Conservation (phyloP, 2,797 vertebrate genomes). For the Micromesistius poutassou region DNA sequence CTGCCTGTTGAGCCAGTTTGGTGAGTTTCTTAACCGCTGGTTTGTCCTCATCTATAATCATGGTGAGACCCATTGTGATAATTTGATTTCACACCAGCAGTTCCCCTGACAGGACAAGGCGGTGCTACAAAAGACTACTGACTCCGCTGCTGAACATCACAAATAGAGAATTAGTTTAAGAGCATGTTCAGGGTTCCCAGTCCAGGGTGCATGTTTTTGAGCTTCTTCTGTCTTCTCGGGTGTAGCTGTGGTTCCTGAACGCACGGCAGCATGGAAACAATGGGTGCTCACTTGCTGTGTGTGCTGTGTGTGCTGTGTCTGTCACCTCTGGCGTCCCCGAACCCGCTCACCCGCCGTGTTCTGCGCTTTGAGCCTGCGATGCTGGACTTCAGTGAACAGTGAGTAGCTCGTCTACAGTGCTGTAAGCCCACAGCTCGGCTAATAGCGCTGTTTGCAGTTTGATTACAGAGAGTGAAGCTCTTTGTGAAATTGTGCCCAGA, state of each 20-base stretch:
- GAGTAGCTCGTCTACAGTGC: conserved; percentile 61
- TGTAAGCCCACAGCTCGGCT: neutral
- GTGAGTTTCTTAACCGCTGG: conserved; percentile 27
- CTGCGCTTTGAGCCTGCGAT: conserved; percentile 98
- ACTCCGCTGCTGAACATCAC: neutral
- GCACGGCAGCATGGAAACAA: neutral
- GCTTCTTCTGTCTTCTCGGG: neutral
- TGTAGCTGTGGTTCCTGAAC: neutral
- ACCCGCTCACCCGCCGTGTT: conserved; percentile 91
- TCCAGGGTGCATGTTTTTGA: neutral
- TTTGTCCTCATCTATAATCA: neutral
- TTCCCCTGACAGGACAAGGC: conserved; percentile 18
- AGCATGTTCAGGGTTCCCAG: neutral
- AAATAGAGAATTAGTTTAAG: neutral
- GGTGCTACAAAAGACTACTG: neutral
- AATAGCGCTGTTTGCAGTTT: neutral
- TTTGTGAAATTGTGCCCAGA: neutral
- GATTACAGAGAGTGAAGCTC: neutral
- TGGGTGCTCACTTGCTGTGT: neutral
- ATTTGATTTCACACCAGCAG: conserved; percentile 1
- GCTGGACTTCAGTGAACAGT: conserved; percentile 99
- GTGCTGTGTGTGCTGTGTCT: conserved; percentile 40
- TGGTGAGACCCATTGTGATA: conserved; percentile 20
- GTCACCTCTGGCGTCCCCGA: conserved; percentile 72
- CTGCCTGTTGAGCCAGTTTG: conserved; percentile 60